Conservation (phyloP, 2,113 vertebrate genomes). For the Tetrao urogallus region DNA sequence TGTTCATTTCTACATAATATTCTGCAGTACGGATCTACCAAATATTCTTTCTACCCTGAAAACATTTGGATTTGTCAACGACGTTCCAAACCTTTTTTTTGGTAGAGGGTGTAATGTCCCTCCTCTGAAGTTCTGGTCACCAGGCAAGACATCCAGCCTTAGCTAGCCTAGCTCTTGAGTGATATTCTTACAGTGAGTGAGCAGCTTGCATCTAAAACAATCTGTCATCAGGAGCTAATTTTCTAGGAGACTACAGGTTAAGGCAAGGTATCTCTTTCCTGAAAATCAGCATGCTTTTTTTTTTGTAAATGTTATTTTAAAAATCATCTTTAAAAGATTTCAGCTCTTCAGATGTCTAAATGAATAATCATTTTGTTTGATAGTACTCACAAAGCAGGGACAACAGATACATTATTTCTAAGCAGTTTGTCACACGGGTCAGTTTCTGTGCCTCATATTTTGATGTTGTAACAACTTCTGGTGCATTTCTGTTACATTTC, state of each 20-base stretch:
- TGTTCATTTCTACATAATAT: neutral
- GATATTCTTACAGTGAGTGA: neutral
- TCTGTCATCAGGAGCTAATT: neutral
- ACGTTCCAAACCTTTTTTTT: neutral
- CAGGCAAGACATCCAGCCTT: neutral
- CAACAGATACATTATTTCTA: neutral
- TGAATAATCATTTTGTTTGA: neutral
- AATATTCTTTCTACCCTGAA: neutral
- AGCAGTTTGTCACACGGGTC: neutral
- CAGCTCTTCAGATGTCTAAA: neutral
- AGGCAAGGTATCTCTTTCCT: neutral
- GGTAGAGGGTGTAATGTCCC: neutral
- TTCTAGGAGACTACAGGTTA: neutral
- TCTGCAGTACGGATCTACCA: neutral
- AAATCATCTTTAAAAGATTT: neutral
- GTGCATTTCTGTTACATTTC: neutral
- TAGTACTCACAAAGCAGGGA: neutral
- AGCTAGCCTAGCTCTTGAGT: neutral
- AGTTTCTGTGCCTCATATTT: neutral
- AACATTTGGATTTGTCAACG: neutral
- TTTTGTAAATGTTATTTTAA: neutral
- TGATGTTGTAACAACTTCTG: neutral
- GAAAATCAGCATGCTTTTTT: neutral
- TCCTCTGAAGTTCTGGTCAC: neutral
- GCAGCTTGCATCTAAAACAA: slow-evolving; percentile 5